Base-by-base conservation (phyloP, 2,888 invertebrate species). In the Aproaerema taeniolella region DNA sequence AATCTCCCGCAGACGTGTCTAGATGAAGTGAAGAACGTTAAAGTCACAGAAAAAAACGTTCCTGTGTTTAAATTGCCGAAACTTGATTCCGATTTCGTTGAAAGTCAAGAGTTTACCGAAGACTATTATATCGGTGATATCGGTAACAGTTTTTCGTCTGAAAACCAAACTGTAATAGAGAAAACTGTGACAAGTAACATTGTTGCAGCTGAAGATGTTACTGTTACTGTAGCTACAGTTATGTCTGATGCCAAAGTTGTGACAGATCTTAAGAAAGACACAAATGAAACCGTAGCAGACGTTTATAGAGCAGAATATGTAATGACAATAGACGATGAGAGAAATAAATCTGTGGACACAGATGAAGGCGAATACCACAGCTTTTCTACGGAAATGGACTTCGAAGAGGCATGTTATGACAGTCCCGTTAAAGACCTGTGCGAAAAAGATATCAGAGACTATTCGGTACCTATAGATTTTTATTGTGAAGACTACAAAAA, bases 301-400 rank as follows among this genome's bases (percentile, higher is more conserved):
- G 35, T 33, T n/a, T 59, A 52, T 28, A 60, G 58, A 49, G 70
- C 67, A 3, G 62, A 67, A 41, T 46, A 42, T 29, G 57, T 49
- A 1, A 43, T 41, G 16, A 39, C 57, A 13, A 58, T 58, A 28
- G 14, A 41, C 1, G 60, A 62, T 28, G 64, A 66, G 31, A 38
- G 47, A 1, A 59, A 66, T 38, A 52, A 58, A 15, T 56, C 50
- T 17, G 55, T 64, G 11, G 72, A 74, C 10, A 61, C 73, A 0
- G 52, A 49, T n/a, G 80, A 80, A 57, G 87, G 87, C 0, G 85
- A 82, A 50, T 87, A 87, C 47, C 78, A 78, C n/a, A 87, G 86
- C 45, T 87, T 87, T 33, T 69, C 68, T 30, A 83, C 81, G 3
- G 76, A 71, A 12, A 54, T 69, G 47, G 68, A 78, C 44, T 74